A percentile compares a stretch with the other conserved stretches of the same genome.
Conservation (phyloP, 1,140 invertebrate species). For the Drosophila nasuta region DNA sequence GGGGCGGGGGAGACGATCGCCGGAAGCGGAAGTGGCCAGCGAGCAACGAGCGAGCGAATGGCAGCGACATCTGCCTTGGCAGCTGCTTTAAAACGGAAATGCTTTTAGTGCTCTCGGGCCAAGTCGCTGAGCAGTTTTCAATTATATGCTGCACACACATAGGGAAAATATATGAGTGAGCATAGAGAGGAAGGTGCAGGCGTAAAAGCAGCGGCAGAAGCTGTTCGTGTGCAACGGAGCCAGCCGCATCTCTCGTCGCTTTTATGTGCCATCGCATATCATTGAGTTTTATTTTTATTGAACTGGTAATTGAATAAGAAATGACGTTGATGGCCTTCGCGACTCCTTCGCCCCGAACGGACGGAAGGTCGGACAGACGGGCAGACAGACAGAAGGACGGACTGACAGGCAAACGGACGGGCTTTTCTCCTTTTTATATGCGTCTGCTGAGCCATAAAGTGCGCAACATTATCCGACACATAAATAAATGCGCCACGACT, state of each 20-base stretch:
- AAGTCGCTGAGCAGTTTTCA: slow-evolving; percentile 47
- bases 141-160: slow-evolving; percentile 49
- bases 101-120: slow-evolving; percentile 38
- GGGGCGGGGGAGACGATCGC: slow-evolving; percentile 1
- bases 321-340: slow-evolving; percentile 68
- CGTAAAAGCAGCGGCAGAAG: neutral
- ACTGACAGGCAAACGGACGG: neutral
- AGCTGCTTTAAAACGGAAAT: slow-evolving; percentile 46
- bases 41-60: slow-evolving; percentile 16
- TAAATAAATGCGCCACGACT: slow-evolving; percentile 52
- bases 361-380: neutral
- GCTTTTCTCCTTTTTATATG: slow-evolving; percentile 69
- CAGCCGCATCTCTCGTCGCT: slow-evolving; percentile 44
- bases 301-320: slow-evolving; percentile 80
- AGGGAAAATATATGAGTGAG: neutral
- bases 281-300: slow-evolving; percentile 80
- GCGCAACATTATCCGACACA: slow-evolving; percentile 58
- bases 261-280: slow-evolving; percentile 70
- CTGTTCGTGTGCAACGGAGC: neutral
- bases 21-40: slow-evolving; percentile 63
- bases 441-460: slow-evolving; percentile 58
- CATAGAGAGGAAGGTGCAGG: too few relatives aligned
- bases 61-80: slow-evolving; percentile 33
- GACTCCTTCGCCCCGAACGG: slow-evolving; percentile 15
- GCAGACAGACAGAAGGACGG: neutral